phyloP scores from a whole-genome alignment of 2,113 vertebrate species.

The Uria lomvia region DNA sequence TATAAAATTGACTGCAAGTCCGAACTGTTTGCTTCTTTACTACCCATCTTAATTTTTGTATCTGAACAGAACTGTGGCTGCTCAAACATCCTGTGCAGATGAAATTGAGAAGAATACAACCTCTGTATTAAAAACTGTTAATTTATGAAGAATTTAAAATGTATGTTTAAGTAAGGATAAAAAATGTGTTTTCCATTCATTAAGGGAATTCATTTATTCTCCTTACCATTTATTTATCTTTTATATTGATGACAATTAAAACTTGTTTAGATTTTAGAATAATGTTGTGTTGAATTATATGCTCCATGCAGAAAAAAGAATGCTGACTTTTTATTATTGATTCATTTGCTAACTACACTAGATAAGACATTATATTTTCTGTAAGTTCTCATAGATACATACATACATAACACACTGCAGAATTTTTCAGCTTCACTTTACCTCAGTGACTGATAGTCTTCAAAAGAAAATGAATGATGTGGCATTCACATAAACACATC shows the following conservation, averaged over 20 bases:
- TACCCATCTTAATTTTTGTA: background rate
- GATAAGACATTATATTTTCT: background rate
- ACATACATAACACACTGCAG: background rate
- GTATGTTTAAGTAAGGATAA: background rate
- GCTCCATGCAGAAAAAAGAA: background rate
- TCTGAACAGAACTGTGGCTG: background rate
- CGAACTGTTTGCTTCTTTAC: background rate
- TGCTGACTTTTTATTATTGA: background rate
- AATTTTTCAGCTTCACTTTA: background rate
- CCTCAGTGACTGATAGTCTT: background rate
- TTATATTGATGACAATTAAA: background rate
- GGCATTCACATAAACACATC: background rate
- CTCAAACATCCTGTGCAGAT: background rate
- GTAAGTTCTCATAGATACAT: background rate
- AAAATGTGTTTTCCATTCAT: background rate
- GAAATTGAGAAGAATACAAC: background rate
- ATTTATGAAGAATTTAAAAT: background rate
- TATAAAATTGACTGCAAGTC: background rate
- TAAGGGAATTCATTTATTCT: background rate
- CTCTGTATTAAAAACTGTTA: background rate
- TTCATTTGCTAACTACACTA: background rate
- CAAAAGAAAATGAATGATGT: background rate
- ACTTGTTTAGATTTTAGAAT: background rate
- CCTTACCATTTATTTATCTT: background rate
- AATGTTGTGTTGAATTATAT: background rate